Base-by-base conservation (phyloP, 2,797 vertebrate genomes). In the Furcifer pardalis region DNA sequence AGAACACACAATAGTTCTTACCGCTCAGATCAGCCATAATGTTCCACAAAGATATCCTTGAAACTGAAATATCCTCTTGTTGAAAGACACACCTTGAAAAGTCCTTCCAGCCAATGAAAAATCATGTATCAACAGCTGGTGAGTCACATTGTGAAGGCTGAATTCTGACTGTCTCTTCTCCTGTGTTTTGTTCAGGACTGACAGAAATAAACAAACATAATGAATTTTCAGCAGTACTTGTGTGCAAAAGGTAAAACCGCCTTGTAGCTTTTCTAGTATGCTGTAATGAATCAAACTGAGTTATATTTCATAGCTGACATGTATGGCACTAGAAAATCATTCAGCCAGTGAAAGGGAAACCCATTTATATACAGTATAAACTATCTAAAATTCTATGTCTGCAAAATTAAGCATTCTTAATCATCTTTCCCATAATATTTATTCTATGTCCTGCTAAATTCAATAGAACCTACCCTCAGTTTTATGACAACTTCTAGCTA, bases 41-140 rank as follows among this genome's bases (percentile, higher is more conserved):
- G 17, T 42, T 87, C 85, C 89, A 37, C 37, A 37, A 78, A 72
- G 1, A 12, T 40, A 66, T 71, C 83, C 72, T 72, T 84, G 65
- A 75, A 91, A 86, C 30, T 46, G 83, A 82, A 89, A 84, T 80
- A 85, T 42, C 63, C 79, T 77, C 88, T 83, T 81, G 72, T 79
- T 83, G 80, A 82, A 88, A 86, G 88, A 87, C 89, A 91, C 87
- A 93, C 89, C 90, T 89, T 91, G 84, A 84, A 86, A 84, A 81
- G 52, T 27, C 63, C 82, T 72, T 0, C 5, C 15, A 63, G 77
- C 84, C 87, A 91, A 60, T 87, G 81, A 89, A 86, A 79, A 82
- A 35, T 49, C 2, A 73, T 65, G 42, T 74, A 78, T 65, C 68
- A 69, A 77, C 1, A 37, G 83, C 72, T 79, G 80, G 69, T 82